Conservation (phyloP, 2,797 vertebrate species). For the Gymnocypris eckloni region DNA sequence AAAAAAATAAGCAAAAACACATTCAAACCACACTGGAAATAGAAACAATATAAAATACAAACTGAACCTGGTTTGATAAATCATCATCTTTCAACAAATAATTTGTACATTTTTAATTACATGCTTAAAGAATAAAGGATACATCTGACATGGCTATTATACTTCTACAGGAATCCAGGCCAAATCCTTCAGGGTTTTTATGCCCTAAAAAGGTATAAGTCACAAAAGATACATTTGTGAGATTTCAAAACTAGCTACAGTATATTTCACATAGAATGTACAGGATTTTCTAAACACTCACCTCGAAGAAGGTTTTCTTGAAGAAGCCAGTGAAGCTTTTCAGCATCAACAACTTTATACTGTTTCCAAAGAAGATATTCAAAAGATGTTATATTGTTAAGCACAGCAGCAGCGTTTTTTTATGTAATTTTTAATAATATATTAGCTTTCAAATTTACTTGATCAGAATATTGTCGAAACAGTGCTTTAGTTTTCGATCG, state of each 20-base stretch:
- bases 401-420: background rate
- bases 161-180: conserved; percentile 84
- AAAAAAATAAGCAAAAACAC: too few relatives aligned
- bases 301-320: conserved; percentile 22
- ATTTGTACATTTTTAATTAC: background rate
- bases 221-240: background rate
- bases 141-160: conserved; percentile 90
- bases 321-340: conserved; percentile 67
- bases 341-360: conserved; percentile 72
- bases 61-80: background rate
- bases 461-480: conserved; percentile 68
- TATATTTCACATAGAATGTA: background rate
- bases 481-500: conserved; percentile 32
- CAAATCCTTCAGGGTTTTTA: conserved; percentile 72
- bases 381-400: background rate
- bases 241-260: background rate
- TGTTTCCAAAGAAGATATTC: conserved; percentile 40
- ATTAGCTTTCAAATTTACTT: conserved; percentile 59
- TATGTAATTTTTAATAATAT: too few relatives aligned
- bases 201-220: background rate
- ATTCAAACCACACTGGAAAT: too few relatives aligned
- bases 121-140: conserved; percentile 76
- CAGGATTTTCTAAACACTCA: background rate
- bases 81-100: background rate
- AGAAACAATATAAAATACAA: background rate